Base-by-base conservation (phyloP, 2,888 invertebrate genomes). In the Rhyacophila evoluta region DNA sequence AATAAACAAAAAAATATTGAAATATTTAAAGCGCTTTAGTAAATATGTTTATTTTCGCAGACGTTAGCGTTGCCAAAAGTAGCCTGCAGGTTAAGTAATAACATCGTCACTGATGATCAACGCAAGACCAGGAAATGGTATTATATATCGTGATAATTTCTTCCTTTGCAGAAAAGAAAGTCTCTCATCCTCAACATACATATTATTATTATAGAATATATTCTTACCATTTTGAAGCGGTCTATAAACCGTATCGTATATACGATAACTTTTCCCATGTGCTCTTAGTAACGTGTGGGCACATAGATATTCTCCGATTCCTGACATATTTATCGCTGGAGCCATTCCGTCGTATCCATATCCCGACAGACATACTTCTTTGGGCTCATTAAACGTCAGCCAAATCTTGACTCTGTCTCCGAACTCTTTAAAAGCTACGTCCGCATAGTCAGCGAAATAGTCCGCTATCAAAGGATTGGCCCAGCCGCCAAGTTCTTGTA, bases 341-440 rank as follows among this genome's bases (percentile, higher is more conserved):
- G 92, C 92, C 5, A 79, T 19, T 0, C 89, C 89, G 0, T 86
- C 89, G 0, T 67, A 70, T 0, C 91, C 91, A 83, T 90, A 91
- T 0, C 87, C 87, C 0, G 76, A 75, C 2, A 80, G 74, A 71
- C 84, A 85, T 36, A 82, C 83, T 68, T 83, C 82, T 41, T 80
- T 84, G 0, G 88, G 88, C 80, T 90, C 90, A 83, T 90, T 90
- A 79, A 89, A 86, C 0, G 90, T 89, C 6, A 89, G 85, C 89
- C 89, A 90, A 5, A 84, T 83, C 82, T 87, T 85, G 0, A 92
- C 87, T 36, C 86, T 84, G 81, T 87, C 86, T 4, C 87, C 87
- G 80, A 85, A 87, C 37, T 83, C 82, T 38, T 82, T 77, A 79
- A 85, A 88, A 1, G 85, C 81, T 8, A 86, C 81, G 12, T 84